phyloP scores from a whole-genome alignment of 2,113 vertebrate genomes.

The Eidolon helvum region DNA sequence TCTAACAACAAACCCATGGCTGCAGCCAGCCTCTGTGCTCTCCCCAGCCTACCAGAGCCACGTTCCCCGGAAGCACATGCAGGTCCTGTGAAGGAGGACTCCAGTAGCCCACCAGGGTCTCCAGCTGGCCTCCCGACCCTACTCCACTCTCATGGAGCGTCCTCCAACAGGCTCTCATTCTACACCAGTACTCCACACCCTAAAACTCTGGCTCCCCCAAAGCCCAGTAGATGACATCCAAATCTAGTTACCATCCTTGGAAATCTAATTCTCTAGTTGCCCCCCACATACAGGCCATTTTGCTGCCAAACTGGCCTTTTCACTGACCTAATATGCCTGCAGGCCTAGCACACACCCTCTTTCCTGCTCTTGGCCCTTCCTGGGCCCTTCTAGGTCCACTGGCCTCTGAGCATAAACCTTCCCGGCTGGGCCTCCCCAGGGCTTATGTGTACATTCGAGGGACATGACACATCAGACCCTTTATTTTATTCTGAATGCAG shows the following conservation, averaged over 20 bases:
- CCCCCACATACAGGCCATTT: not conserved
- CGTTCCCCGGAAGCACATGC: not conserved
- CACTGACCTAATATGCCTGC: not conserved
- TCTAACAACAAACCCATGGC: not conserved
- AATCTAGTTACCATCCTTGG: not conserved
- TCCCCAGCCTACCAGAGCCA: too few species aligned
- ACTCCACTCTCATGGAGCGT: not conserved
- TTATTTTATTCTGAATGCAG: not conserved
- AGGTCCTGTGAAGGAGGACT: fast-evolving
- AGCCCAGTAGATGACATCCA: not conserved
- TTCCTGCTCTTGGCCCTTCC: not conserved
- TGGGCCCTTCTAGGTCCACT: not conserved
- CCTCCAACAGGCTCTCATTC: not conserved
- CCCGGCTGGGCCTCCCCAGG: not conserved
- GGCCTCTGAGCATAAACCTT: not conserved
- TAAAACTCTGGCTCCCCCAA: not conserved
- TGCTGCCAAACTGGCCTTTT: not conserved
- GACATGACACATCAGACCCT: not conserved
- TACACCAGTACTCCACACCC: too few species aligned
- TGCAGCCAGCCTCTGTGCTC: not conserved
- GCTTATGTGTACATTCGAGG: not conserved
- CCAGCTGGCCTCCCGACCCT: not conserved
- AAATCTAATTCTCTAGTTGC: not conserved
- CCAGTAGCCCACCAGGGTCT: not conserved
- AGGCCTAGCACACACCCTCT: not conserved